A percentile compares a stretch with the other conserved stretches of the same genome.
Evolutionary conservation across 2,888 invertebrate genomes (phyloP).

Genomic region (Caenorhabditis sp.): DNA sequence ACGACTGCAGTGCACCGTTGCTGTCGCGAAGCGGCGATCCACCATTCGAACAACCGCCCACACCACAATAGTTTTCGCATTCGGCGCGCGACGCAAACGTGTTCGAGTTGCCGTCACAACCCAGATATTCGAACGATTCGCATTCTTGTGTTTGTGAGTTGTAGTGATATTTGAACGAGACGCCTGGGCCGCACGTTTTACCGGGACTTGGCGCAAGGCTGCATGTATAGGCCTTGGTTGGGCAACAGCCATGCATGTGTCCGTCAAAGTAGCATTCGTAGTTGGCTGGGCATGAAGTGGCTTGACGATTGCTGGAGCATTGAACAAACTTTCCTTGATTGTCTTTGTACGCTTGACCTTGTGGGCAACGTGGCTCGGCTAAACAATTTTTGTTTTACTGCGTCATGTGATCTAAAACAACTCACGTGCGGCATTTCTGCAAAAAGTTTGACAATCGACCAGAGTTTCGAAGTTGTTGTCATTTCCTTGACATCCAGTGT

Average conservation of each 20-base stretch:
- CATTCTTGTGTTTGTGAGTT: constrained; percentile 55
- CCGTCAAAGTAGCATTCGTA: constrained; percentile 61
- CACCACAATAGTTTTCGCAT: constrained; percentile 63
- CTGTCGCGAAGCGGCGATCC: constrained; percentile 51
- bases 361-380: constrained; percentile 58
- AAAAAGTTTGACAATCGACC: constrained; percentile 61
- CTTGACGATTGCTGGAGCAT: constrained; percentile 49
- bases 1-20: constrained; percentile 48
- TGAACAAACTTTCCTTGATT: constrained; percentile 52
- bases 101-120: constrained; percentile 65
- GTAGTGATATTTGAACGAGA: constrained; percentile 60
- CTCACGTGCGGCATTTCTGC: constrained; percentile 59
- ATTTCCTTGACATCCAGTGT: constrained; percentile 65
- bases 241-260: constrained; percentile 58
- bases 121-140: constrained; percentile 58
- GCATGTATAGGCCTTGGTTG: constrained; percentile 62
- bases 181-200: constrained; percentile 58
- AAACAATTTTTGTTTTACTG: constrained; percentile 4
- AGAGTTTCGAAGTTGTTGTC: constrained; percentile 64
- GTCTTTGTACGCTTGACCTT: constrained; percentile 61
- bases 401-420: background rate
- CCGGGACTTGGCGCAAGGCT: constrained; percentile 54
- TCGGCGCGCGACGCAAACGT: constrained; percentile 56
- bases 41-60: constrained; percentile 63
- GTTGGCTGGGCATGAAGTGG: constrained; percentile 56